phyloP scores from a whole-genome alignment of 2,888 invertebrate genomes.

The Pecten maximus region DNA sequence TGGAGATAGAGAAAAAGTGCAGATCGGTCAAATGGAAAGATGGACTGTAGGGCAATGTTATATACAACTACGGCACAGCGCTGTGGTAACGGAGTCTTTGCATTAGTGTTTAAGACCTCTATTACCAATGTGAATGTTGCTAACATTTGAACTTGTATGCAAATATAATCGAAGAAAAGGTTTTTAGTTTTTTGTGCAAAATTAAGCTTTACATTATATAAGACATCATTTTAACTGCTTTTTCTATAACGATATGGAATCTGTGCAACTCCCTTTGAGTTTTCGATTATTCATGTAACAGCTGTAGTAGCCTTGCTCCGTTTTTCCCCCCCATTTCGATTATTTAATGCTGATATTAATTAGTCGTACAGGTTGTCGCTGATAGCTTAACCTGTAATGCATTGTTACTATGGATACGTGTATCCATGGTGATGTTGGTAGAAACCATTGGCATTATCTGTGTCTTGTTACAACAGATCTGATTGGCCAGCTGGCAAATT shows the following conservation, averaged over 20 bases:
- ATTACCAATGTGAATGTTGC: neutral
- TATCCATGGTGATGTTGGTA: neutral
- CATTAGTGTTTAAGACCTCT: neutral
- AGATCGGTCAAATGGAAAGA: conserved; percentile 4
- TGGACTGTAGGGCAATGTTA: neutral
- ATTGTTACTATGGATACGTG: neutral
- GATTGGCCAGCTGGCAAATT: neutral
- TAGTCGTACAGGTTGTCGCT: neutral
- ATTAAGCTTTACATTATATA: conserved; percentile 24
- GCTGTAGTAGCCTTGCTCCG: conserved; percentile 11
- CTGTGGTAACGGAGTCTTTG: neutral
- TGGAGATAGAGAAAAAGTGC: neutral
- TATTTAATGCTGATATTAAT: conserved; percentile 27
- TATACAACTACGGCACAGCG: neutral
- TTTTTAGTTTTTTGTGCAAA: conserved; percentile 17
- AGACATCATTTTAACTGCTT: neutral
- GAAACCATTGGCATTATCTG: neutral
- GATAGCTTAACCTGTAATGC: neutral
- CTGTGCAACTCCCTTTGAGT: neutral
- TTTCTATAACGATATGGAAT: neutral
- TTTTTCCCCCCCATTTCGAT: conserved; percentile 12
- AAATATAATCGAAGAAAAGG: neutral
- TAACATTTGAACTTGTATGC: neutral
- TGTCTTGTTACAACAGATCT: neutral
- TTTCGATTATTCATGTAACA: neutral